A percentile compares a stretch with the other conserved stretches of the same genome.
Conservation (phyloP, 2,113 vertebrate genomes). For the Helogale parvula region DNA sequence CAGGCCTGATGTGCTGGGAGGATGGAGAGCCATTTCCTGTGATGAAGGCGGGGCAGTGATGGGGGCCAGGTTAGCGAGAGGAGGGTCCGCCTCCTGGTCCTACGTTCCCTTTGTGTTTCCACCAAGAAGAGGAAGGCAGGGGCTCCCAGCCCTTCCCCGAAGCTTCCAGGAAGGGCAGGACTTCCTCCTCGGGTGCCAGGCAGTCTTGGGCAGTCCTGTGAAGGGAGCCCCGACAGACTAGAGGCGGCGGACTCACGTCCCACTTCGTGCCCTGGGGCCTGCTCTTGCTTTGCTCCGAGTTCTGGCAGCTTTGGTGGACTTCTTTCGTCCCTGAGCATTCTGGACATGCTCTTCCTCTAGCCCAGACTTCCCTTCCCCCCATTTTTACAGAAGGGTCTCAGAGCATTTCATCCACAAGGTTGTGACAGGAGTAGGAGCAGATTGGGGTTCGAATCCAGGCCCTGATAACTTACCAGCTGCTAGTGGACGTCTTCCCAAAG, state of each 20-base stretch:
- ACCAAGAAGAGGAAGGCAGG: not conserved
- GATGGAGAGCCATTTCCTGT: not conserved
- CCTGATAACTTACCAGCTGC: not conserved
- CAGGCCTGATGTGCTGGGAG: not conserved
- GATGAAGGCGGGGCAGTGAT: not conserved
- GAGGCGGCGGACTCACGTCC: not conserved
- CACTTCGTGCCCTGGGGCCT: rapidly evolving
- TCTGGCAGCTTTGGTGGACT: not conserved
- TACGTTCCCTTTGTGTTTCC: not conserved
- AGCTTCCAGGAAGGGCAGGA: conserved; percentile 51
- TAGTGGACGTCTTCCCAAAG: not conserved
- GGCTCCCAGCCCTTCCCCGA: not conserved
- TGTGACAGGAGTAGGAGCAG: not conserved
- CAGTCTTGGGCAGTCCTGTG: not conserved
- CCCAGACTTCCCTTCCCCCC: not conserved
- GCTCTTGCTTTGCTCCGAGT: not conserved
- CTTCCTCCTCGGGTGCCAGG: conserved; percentile 43
- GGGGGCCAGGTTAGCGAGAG: not conserved
- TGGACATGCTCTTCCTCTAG: not conserved
- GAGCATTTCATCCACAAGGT: not conserved
- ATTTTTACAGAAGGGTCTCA: not conserved
- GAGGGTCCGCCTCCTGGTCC: too few species aligned
- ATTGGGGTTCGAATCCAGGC: not conserved
- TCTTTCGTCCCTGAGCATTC: not conserved
- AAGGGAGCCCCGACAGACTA: not conserved